Percentiles rank a stretch among this genome's conserved stretches.
phyloP scores from a whole-genome alignment of 2,888 invertebrate genomes.

The Liopterus haemorrhoidalis region DNA sequence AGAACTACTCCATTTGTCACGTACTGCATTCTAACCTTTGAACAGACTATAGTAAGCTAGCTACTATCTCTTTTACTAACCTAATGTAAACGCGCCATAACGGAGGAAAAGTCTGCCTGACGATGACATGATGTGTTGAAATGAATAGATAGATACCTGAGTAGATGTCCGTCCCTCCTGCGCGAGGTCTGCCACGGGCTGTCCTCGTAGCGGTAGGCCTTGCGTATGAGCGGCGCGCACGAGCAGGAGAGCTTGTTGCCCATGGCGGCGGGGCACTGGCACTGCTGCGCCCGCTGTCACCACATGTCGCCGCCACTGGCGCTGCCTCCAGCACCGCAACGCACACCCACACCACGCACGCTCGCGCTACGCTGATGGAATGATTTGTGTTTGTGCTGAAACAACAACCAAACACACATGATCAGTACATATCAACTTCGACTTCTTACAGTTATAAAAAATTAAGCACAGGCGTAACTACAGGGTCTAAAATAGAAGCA shows the following conservation, averaged over 20 bases:
- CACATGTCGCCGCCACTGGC: constrained; percentile 49
- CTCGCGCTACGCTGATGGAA: constrained; percentile 54
- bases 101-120: no score
- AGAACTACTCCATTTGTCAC: no score
- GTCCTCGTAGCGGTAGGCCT: constrained; percentile 93
- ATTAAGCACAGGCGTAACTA: no score
- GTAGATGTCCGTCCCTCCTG: constrained; percentile 77
- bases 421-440: no score
- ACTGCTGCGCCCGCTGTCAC: constrained; percentile 48
- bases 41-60: no score
- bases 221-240: constrained; percentile 93
- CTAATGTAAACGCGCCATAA: no score
- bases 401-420: constrained; percentile 36
- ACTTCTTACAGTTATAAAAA: no score
- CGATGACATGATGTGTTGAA: no score
- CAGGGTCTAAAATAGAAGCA: no score
- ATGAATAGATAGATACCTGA: no score
- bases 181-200: constrained; percentile 91
- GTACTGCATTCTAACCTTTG: no score
- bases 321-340: constrained; percentile 31
- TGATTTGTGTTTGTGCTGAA: constrained; percentile 54
- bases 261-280: constrained; percentile 68
- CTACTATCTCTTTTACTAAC: no score
- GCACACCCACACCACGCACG: constrained; percentile 24
- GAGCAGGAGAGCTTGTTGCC: constrained; percentile 97